These are phyloP conservation scores for Grus americana DNA, from an alignment of 2,113 vertebrate genomes.

Conservation along the genomic window DNA sequence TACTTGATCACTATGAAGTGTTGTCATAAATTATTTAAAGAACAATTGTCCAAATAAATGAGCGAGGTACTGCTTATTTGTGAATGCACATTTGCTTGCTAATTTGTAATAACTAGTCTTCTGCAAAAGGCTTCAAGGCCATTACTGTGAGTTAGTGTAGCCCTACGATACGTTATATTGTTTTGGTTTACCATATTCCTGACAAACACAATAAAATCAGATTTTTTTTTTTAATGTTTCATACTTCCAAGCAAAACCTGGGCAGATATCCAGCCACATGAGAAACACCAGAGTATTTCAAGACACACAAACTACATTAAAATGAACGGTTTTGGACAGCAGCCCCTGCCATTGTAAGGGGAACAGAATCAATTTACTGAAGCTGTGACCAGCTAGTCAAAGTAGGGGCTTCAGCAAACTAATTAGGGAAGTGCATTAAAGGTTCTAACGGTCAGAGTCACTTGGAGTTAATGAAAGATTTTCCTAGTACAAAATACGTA, in stretches of 20 bases:
- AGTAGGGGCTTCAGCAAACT: background rate
- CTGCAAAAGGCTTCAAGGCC: background rate
- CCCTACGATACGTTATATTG: background rate
- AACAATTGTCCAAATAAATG: conserved; percentile 33
- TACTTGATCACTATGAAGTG: background rate
- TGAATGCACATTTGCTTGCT: conserved; percentile 1
- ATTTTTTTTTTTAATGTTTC: background rate
- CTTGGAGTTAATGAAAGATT: background rate
- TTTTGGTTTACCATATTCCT: background rate
- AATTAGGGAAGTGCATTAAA: background rate
- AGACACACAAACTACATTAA: background rate
- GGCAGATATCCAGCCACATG: background rate
- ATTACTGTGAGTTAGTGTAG: conserved; percentile 33
- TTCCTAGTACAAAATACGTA: background rate
- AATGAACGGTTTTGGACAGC: background rate
- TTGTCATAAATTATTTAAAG: conserved; percentile 56
- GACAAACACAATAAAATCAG: background rate
- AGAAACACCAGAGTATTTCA: background rate
- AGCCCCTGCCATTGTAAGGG: background rate
- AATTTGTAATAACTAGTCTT: conserved; percentile 28
- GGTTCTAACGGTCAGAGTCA: background rate
- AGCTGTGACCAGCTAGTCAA: background rate
- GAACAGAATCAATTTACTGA: background rate
- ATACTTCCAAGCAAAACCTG: background rate
- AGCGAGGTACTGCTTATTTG: background rate